Percentiles rank a stretch among this genome's conserved stretches.
Evolutionary conservation across 2,113 vertebrate genomes (phyloP).

Genomic region (Dasypus novemcinctus): DNA sequence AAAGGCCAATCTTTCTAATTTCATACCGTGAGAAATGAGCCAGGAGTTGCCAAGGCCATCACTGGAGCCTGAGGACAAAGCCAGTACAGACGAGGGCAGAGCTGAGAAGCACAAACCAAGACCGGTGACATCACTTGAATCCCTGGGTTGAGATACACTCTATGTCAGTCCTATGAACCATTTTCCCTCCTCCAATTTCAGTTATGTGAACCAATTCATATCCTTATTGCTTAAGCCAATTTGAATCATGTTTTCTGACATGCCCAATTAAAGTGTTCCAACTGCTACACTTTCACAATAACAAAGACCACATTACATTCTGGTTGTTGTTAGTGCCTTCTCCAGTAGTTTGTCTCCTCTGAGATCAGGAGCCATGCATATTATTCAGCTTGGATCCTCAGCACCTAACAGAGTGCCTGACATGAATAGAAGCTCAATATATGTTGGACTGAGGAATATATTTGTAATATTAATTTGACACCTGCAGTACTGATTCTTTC

Average conservation of each 20-base stretch:
- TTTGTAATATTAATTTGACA: background rate
- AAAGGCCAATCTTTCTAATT: background rate
- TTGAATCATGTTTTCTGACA: background rate
- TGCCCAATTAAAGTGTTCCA: background rate
- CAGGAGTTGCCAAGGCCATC: background rate
- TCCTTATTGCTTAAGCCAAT: background rate
- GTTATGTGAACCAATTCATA: background rate
- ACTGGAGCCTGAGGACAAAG: background rate
- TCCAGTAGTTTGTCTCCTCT: background rate
- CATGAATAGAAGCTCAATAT: background rate
- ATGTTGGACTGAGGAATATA: background rate
- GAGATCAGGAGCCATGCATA: background rate
- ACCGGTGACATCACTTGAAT: background rate
- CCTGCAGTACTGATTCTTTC: background rate
- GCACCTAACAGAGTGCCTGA: background rate
- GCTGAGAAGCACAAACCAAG: background rate
- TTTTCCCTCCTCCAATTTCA: background rate
- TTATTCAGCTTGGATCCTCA: background rate
- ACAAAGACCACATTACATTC: background rate
- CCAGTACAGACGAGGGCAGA: rapidly evolving
- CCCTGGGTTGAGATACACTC: background rate
- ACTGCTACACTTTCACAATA: too few relatives aligned
- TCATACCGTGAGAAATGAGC: background rate
- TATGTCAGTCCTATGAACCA: background rate
- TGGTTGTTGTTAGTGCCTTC: background rate